Conservation (phyloP, 2,113 vertebrate genomes). For the Ciconia maguari region DNA sequence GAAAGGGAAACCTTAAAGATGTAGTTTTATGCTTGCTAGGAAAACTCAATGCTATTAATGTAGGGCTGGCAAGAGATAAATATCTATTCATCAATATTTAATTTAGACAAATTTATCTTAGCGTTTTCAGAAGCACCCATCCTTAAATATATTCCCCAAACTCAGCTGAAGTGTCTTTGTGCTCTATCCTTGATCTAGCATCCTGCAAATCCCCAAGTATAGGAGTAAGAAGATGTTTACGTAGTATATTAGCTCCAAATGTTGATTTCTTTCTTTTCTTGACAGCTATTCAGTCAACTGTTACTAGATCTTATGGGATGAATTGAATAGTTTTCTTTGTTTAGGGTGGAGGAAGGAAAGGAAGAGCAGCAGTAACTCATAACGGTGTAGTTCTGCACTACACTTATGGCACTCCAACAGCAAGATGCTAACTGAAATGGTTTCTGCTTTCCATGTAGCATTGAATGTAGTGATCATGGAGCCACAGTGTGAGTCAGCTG, state of each 20-base stretch:
- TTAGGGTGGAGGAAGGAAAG: background rate
- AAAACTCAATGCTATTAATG: background rate
- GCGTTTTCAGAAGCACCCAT: background rate
- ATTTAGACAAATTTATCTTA: conserved; percentile 10
- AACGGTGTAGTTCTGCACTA: background rate
- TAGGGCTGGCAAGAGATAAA: background rate
- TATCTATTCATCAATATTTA: conserved; percentile 30
- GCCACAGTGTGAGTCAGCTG: background rate
- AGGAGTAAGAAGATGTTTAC: background rate
- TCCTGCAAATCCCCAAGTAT: background rate
- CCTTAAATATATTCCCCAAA: conserved; percentile 5
- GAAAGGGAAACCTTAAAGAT: background rate
- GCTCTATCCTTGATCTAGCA: background rate
- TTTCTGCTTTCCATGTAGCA: background rate
- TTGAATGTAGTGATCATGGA: background rate
- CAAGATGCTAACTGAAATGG: background rate
- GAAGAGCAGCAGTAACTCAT: background rate
- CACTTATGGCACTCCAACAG: fast-evolving
- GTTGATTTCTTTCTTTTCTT: background rate
- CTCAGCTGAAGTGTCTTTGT: background rate
- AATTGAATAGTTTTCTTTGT: background rate
- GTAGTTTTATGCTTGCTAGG: background rate
- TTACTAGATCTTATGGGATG: background rate
- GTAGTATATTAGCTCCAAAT: background rate
- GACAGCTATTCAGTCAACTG: background rate